These are phyloP conservation scores for Trypoxylus dichotomus DNA, from an alignment of 1,140 invertebrate species.

Conservation along the genomic window DNA sequence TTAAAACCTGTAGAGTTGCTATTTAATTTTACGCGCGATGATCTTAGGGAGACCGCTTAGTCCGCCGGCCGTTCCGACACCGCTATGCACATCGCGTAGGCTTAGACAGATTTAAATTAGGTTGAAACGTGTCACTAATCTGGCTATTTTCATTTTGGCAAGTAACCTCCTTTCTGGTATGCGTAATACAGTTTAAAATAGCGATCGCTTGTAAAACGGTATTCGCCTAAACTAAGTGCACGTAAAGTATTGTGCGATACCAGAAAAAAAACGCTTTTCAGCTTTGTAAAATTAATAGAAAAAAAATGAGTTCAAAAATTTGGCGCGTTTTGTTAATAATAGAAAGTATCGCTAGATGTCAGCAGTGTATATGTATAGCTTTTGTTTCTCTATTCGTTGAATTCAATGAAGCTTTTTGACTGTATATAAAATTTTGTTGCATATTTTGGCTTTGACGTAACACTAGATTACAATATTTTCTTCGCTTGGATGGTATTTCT, in stretches of 20 bases:
- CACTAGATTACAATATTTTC: too few species aligned
- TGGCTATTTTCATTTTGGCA: conserved; percentile 31
- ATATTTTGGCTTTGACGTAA: too few species aligned
- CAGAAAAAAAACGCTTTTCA: background rate
- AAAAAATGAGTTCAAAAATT: background rate
- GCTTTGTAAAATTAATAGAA: background rate
- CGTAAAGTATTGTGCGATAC: background rate
- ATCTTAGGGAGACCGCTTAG: too few species aligned
- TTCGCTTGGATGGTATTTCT: too few species aligned
- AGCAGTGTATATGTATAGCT: background rate
- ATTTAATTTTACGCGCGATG: background rate
- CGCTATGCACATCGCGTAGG: background rate
- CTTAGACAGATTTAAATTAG: conserved; percentile 17
- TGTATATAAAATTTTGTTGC: too few species aligned
- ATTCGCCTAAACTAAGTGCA: background rate
- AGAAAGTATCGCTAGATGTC: background rate
- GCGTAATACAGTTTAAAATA: conserved; percentile 21
- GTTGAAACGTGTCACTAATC: conserved; percentile 32
- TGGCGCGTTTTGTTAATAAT: too few species aligned
- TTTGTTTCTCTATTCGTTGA: too few species aligned
- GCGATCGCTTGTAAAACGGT: background rate
- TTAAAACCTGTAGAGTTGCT: background rate
- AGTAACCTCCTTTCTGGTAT: conserved; percentile 30
- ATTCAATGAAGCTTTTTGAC: too few species aligned
- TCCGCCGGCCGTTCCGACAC: too few species aligned